Conservation (phyloP, 2,888 invertebrate genomes). For the Scaptomyza polygonia region DNA sequence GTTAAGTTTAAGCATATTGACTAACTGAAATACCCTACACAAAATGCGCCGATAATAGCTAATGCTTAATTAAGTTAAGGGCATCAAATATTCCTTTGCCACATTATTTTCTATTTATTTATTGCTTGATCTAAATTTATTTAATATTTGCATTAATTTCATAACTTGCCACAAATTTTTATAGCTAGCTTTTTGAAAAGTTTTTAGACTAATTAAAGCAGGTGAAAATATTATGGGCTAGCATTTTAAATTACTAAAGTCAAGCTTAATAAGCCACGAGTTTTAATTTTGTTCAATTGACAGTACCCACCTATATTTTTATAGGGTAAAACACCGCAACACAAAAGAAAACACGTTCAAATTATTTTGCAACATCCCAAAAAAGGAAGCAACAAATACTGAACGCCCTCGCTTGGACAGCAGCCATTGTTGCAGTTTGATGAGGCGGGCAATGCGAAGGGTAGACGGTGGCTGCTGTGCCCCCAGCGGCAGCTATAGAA, state of each 20-base stretch:
- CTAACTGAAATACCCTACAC: background rate
- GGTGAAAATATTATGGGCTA: no score
- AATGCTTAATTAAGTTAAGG: background rate
- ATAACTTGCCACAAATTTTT: background rate
- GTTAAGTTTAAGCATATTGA: no score
- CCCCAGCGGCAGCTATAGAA: slow-evolving; percentile 54
- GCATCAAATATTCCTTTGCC: background rate
- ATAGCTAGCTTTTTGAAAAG: background rate
- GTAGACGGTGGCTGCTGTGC: slow-evolving; percentile 1
- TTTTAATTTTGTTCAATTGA: no score
- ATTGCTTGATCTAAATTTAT: background rate
- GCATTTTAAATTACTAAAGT: no score
- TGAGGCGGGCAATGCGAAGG: background rate
- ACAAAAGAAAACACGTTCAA: slow-evolving; percentile 54
- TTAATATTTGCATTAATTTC: background rate
- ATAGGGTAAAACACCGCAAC: slow-evolving; percentile 29
- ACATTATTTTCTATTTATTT: background rate
- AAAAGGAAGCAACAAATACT: slow-evolving; percentile 40
- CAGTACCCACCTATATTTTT: background rate
- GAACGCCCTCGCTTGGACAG: slow-evolving; percentile 37
- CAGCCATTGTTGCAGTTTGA: slow-evolving; percentile 38
- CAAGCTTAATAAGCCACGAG: background rate
- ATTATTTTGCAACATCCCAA: slow-evolving; percentile 56
- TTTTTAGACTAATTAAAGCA: background rate
- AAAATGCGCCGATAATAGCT: no score